Base-by-base conservation (phyloP, 2,888 invertebrate genomes). In the Orthosia gracilis region DNA sequence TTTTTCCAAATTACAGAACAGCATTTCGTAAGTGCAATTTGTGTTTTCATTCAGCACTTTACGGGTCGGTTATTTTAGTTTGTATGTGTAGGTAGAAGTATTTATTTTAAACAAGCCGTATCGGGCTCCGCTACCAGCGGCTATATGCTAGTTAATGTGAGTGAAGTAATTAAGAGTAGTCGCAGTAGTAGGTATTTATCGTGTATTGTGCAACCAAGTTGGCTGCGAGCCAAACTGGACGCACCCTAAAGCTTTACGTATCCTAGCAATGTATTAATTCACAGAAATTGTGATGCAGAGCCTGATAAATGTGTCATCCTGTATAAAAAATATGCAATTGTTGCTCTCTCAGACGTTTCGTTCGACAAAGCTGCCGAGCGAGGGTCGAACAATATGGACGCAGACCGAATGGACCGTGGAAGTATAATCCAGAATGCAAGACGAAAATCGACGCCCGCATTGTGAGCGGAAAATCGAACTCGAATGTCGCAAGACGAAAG, bases 391-490 rank as follows among this genome's bases (percentile, higher is more conserved):
- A 92, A 92, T 91, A 88, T 88, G 85, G 88, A 85, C 84, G 87
- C 78, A 89, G 89, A 91, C 88, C 89, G 91, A 94, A 92, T 88
- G 91, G 93, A 91, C 91, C 92, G 91, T 92, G 88, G 90, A 90
- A 89, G 88, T 91, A 93, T 94, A 93, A 94, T 94, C 92, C 91
- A 86, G 89, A 93, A 94, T 94, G 94, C 93, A 93, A 94, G 93
- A 92, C 92, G 93, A 94, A 94, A 95, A 94, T 94, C 93, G 92
- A 89, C 91, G 91, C 90, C 90, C 90, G 92, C 91, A 94, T 95
- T 96, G 95, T 94, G 91, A 94, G 92, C 90, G 91, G 93, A 94
- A 95, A 96, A 96, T 95, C 93, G 92, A 93, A 94, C 93, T 93
- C 89, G 91, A 94, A 94, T 94, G 94, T 94, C 94, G 94, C 94